Conservation (phyloP, 1,140 invertebrate species). For the Drosophila sp. region DNA sequence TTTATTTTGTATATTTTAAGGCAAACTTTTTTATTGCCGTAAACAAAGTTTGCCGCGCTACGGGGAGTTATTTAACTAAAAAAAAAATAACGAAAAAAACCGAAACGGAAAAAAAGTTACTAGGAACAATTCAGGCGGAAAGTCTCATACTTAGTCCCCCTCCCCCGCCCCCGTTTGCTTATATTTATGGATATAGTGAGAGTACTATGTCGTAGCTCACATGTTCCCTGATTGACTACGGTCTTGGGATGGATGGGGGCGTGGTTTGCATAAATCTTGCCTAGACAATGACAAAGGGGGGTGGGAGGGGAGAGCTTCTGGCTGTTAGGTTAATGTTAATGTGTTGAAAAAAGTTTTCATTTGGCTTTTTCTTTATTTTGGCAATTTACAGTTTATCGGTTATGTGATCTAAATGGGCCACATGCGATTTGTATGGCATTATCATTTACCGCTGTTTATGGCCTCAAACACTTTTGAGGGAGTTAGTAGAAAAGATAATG, state of each 20-base stretch:
- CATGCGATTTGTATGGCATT: slow-evolving; percentile 70
- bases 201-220: slow-evolving; percentile 34
- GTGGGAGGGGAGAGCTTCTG: slow-evolving; percentile 33
- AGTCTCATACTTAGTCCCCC: background rate
- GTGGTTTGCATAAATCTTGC: slow-evolving; percentile 41
- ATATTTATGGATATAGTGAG: slow-evolving; percentile 2
- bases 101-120: slow-evolving; percentile 26
- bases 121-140: slow-evolving; percentile 70
- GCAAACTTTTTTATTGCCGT: slow-evolving; percentile 79
- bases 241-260: slow-evolving; percentile 14
- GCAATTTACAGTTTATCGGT: slow-evolving; percentile 78
- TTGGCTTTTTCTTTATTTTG: slow-evolving; percentile 37
- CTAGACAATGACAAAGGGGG: slow-evolving; percentile 51
- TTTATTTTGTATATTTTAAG: slow-evolving; percentile 82
- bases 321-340: slow-evolving; percentile 65
- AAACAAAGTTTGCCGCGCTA: slow-evolving; percentile 78
- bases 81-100: slow-evolving; percentile 16
- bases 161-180: too few relatives aligned
- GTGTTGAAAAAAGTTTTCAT: slow-evolving; percentile 66
- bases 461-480: background rate
- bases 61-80: slow-evolving; percentile 77
- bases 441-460: slow-evolving; percentile 65
- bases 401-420: slow-evolving; percentile 76
- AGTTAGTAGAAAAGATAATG: too few relatives aligned
- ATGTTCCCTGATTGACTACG: slow-evolving; percentile 68